Conservation (phyloP, 2,113 vertebrate species). For the Uropsilus gracilis region DNA sequence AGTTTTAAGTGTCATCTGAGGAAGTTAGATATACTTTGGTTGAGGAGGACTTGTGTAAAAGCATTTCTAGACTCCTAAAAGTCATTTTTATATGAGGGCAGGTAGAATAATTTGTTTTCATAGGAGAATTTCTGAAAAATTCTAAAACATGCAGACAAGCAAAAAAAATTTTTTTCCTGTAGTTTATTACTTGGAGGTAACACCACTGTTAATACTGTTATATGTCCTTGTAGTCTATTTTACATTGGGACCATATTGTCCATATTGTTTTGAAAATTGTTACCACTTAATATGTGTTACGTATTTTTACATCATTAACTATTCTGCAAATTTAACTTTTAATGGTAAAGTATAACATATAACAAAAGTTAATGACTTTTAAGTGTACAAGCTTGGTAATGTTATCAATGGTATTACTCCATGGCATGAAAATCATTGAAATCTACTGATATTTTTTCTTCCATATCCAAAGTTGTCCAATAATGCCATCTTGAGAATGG, state of each 20-base stretch:
- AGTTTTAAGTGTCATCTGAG: background rate
- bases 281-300: background rate
- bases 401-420: background rate
- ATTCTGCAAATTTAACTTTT: background rate
- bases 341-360: background rate
- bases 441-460: background rate
- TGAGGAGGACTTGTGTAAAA: background rate
- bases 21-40: background rate
- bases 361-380: background rate
- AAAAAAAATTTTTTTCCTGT: background rate
- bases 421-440: slow-evolving; percentile 6
- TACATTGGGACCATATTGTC: background rate
- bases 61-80: slow-evolving; percentile 2
- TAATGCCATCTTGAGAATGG: slow-evolving; percentile 25
- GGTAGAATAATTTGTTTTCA: background rate
- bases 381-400: background rate
- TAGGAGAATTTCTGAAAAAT: slow-evolving; percentile 8
- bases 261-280: slow-evolving; percentile 33
- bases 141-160: background rate
- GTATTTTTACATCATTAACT: slow-evolving; percentile 12
- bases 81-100: background rate
- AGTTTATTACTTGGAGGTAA: background rate
- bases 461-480: slow-evolving; percentile 10
- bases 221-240: background rate
- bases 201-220: background rate